Conservation (phyloP, 1,140 invertebrate species). For the Drosophila watanabei region DNA sequence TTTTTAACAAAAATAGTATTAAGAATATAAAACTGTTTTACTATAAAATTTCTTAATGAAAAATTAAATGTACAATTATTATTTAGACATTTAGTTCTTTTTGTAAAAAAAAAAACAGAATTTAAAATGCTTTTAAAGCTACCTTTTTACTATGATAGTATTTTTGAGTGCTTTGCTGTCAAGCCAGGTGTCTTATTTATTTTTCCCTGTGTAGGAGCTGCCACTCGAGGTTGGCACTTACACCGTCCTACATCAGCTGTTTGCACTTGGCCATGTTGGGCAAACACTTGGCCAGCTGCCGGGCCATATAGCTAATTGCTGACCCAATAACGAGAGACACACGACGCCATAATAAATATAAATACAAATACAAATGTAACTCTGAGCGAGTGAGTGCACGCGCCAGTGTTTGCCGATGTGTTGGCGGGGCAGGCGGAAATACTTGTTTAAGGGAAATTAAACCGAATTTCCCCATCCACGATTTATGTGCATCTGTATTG, state of each 20-base stretch:
- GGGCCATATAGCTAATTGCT: slow-evolving; percentile 62
- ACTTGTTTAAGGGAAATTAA: slow-evolving; percentile 35
- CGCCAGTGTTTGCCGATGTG: slow-evolving; percentile 49
- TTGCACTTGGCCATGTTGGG: slow-evolving; percentile 29
- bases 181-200: neutral
- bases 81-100: too few relatives aligned
- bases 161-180: neutral
- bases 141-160: neutral
- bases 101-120: too few relatives aligned
- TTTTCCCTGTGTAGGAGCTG: slow-evolving; percentile 8
- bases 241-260: slow-evolving; percentile 14
- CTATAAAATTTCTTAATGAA: neutral
- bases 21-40: neutral
- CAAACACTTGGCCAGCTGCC: slow-evolving; percentile 20
- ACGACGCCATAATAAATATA: slow-evolving; percentile 52
- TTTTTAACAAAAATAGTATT: neutral
- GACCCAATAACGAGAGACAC: slow-evolving; percentile 74
- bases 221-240: slow-evolving; percentile 4
- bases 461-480: slow-evolving; percentile 9
- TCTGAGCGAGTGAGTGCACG: slow-evolving; percentile 65
- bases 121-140: neutral
- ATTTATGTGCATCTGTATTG: slow-evolving; percentile 5
- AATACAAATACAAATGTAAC: slow-evolving; percentile 51
- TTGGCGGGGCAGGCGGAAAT: slow-evolving; percentile 24
- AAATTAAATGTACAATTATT: neutral